Percentiles rank a stretch among this genome's conserved stretches.
Evolutionary conservation across 2,797 vertebrate species (phyloP).

Genomic region (Periophthalmus magnuspinnatus): DNA sequence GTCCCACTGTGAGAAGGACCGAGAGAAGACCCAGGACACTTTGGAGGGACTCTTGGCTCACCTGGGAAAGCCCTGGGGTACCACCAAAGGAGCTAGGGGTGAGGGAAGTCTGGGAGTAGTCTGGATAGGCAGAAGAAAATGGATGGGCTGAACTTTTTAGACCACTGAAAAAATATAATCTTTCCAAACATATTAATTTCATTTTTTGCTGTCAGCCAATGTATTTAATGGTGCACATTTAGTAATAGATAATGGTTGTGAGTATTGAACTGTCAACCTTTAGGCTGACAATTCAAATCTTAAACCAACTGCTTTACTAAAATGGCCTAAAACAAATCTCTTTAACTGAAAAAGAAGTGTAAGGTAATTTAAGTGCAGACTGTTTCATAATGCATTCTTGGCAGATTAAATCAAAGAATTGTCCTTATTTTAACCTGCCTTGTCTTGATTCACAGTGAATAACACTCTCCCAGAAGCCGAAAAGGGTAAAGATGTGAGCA

Average conservation of each 20-base stretch:
- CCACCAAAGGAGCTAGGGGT: too few relatives aligned
- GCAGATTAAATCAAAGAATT: background rate
- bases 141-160: background rate
- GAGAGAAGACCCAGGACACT: too few relatives aligned
- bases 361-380: background rate
- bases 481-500: slow-evolving; percentile 52
- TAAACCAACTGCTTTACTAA: background rate
- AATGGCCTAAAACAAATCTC: too few relatives aligned
- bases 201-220: background rate
- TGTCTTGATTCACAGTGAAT: slow-evolving; percentile 63
- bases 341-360: background rate
- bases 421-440: background rate
- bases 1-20: too few relatives aligned
- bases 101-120: too few relatives aligned
- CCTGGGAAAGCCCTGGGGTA: too few relatives aligned
- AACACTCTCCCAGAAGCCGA: slow-evolving; percentile 68
- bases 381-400: background rate
- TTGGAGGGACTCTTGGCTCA: too few relatives aligned
- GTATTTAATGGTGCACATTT: background rate
- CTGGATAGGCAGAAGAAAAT: too few relatives aligned
- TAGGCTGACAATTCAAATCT: background rate
- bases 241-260: too few relatives aligned
- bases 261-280: background rate
- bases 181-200: background rate
- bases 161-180: background rate